Base-by-base conservation (phyloP, 2,797 vertebrate species). In the Crotalus adamanteus region DNA sequence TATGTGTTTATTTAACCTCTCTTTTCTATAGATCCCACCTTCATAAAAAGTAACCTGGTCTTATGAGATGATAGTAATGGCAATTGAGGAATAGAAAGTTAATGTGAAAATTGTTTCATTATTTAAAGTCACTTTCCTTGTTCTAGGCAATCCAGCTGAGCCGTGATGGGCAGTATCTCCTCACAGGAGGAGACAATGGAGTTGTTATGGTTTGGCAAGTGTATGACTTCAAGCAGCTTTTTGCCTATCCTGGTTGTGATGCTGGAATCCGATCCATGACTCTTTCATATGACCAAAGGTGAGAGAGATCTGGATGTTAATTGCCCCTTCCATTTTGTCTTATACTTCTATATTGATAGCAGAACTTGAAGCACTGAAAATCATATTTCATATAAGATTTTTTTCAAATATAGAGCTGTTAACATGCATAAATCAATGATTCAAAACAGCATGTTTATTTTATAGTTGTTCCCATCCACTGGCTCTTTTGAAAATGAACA, bases 271-370 rank as follows among this genome's bases (percentile, higher is more conserved):
- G 99, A 92, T 99, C 99, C 87, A 99, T 99, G 99, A 98, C 99
- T 90, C 98, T 99, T 95, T 99, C 99, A 0, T 98, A 98, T 56
- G 99, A 99, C 98, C 99, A 99, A 98, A 99, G 99, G 99, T 99
- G 97, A 97, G 95, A 37, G 51, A 63, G 11, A 56, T 16, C 20
- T 60, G 22, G 20, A 6, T 78, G 16, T 61, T 86, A 42, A 47
- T 63, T 25, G 5, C 51, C 22, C 7, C 37, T 56, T 0, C 1
- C 31, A 3, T 37, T 73, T 73, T 73, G 14, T 20, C 37, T 31
- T 73, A 31, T 37, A 73, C 37, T 73, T 73, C 8, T 73, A 37
- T 73, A 37, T 16, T 37, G 69, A 37, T 73, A 18, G 16, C 6
- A 18, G 69, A 37, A 37, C 37, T 37, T 37, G n/a, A 73, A 73